These are phyloP conservation scores for Ictalurus furcatus DNA, from an alignment of 2,113 vertebrate species.

Conservation along the genomic window DNA sequence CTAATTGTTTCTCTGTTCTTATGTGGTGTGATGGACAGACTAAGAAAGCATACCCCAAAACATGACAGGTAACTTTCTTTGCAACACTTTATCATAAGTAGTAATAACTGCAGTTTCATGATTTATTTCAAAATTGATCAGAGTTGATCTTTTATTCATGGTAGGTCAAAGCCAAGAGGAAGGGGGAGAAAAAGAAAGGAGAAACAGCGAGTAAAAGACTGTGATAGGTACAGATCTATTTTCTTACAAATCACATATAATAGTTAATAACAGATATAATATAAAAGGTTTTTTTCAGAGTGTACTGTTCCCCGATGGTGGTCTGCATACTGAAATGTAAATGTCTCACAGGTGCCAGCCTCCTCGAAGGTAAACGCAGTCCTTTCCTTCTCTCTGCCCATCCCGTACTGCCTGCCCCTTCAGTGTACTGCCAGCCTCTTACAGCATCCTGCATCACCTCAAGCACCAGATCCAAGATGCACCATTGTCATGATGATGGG, in stretches of 20 bases:
- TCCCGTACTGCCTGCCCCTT: constrained; percentile 61
- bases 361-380: constrained; percentile 74
- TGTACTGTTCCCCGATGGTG: not conserved
- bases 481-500: constrained; percentile 59
- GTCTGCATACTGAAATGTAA: not conserved
- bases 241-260: not conserved
- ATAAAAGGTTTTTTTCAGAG: not conserved
- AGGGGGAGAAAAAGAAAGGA: constrained; percentile 74
- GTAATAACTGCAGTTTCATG: not conserved
- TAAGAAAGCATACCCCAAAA: constrained; percentile 64
- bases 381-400: constrained; percentile 45
- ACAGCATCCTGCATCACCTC: constrained; percentile 56
- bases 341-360: constrained; percentile 70
- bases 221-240: constrained; percentile 65
- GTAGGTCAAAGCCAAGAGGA: constrained; percentile 68
- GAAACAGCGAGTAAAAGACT: constrained; percentile 70
- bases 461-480: constrained; percentile 60
- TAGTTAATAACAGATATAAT: too few relatives aligned
- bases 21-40: constrained; percentile 60
- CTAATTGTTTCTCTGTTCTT: constrained; percentile 8
- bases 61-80: constrained; percentile 66
- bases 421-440: constrained; percentile 57
- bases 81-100: not conserved
- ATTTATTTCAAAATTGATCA: not conserved
- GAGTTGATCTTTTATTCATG: constrained; percentile 18